Percentiles rank a stretch among this genome's conserved stretches.
These are phyloP conservation scores for Bubo scandiacus DNA, from an alignment of 2,113 vertebrate genomes.

Conservation along the genomic window DNA sequence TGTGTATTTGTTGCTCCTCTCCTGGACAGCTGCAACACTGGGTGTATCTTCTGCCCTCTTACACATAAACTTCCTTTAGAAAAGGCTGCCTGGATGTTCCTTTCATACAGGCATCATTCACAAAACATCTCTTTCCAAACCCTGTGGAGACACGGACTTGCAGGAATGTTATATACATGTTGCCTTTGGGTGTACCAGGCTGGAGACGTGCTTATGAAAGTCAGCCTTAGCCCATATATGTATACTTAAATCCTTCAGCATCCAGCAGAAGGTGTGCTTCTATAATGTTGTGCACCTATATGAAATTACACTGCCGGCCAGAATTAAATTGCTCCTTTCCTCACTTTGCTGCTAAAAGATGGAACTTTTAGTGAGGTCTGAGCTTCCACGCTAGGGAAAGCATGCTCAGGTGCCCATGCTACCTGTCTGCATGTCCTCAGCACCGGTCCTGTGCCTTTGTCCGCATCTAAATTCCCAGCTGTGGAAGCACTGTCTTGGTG, in stretches of 20 bases:
- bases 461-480: neutral
- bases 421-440: neutral
- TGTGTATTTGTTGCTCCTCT: neutral
- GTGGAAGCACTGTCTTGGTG: neutral
- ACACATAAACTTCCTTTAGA: neutral
- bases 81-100: neutral
- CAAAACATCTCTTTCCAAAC: neutral
- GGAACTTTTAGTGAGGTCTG: neutral
- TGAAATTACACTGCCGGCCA: neutral
- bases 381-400: neutral
- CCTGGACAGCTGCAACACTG: neutral
- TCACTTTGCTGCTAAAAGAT: neutral
- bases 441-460: neutral
- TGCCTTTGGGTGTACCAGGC: neutral
- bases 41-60: neutral
- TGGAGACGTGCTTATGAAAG: neutral
- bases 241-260: neutral
- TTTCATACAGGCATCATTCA: neutral
- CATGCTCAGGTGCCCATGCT: fast-evolving
- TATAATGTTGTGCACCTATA: neutral
- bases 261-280: neutral
- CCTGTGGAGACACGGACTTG: neutral
- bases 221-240: neutral
- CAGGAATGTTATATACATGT: neutral
- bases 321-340: neutral